A percentile compares a stretch with the other conserved stretches of the same genome.
phyloP scores from a whole-genome alignment of 2,113 vertebrate species.

The Archocentrus centrarchus region DNA sequence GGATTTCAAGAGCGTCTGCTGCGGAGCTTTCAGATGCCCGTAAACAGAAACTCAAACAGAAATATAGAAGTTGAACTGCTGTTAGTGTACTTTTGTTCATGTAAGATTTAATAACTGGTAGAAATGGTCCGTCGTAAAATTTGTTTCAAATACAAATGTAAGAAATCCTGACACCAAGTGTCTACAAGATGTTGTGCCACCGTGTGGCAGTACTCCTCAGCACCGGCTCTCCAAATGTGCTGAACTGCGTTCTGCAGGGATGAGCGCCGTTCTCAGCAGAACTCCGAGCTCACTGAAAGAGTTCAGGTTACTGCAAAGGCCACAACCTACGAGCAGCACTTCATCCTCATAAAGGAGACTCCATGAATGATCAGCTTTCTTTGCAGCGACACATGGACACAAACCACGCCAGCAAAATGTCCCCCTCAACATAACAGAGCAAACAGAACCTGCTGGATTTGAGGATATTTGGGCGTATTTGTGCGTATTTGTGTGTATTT shows the following conservation, averaged over 20 bases:
- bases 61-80: background rate
- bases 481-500: background rate
- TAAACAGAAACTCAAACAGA: background rate
- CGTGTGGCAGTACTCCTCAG: background rate
- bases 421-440: background rate
- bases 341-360: background rate
- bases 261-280: background rate
- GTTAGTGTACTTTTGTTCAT: background rate
- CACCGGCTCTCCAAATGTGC: background rate
- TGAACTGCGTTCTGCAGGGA: background rate
- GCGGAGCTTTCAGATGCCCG: background rate
- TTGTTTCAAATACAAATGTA: background rate
- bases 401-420: background rate
- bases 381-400: no score
- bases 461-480: no score
- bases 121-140: background rate
- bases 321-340: background rate
- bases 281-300: background rate
- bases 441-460: no score
- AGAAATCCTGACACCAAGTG: background rate
- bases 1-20: background rate
- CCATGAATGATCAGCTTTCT: background rate
- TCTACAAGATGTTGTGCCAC: background rate
- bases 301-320: background rate
- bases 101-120: background rate